Conservation (phyloP, 2,888 invertebrate genomes). For the Acanthosepion pharaonis region DNA sequence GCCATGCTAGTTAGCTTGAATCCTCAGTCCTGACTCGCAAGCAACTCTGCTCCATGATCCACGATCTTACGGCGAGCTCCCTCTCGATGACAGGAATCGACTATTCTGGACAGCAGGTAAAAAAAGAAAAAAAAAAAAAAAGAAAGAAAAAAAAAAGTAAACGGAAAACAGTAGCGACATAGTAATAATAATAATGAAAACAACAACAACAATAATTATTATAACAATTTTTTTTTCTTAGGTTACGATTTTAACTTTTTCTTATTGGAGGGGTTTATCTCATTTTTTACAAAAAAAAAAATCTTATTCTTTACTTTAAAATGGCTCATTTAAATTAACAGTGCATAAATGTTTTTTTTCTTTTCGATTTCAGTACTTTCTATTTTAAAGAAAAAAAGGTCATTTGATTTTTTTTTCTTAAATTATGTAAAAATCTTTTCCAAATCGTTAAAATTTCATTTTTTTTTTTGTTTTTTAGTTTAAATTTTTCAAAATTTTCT, state of each 20-base stretch:
- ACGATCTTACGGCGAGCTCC: background rate
- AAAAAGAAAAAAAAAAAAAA: background rate
- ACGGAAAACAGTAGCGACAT: background rate
- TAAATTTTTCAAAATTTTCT: background rate
- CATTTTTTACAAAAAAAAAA: no score
- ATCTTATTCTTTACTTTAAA: no score
- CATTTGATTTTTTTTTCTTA: no score
- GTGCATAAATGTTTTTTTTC: no score
- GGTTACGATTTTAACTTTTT: background rate
- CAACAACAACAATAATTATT: no score
- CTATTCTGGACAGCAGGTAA: slow-evolving; percentile 9
- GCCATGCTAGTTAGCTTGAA: background rate
- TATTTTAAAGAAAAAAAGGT: no score
- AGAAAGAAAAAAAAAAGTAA: background rate
- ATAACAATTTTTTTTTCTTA: background rate
- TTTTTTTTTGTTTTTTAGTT: background rate
- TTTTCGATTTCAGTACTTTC: no score
- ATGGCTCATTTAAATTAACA: no score
- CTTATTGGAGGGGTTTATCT: no score
- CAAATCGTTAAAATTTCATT: background rate
- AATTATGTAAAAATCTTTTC: background rate
- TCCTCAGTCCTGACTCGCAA: background rate
- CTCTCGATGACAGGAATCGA: background rate
- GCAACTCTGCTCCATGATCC: background rate
- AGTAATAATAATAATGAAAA: no score